phyloP scores from a whole-genome alignment of 2,888 invertebrate species.

The Didymodactylos carnosus region DNA sequence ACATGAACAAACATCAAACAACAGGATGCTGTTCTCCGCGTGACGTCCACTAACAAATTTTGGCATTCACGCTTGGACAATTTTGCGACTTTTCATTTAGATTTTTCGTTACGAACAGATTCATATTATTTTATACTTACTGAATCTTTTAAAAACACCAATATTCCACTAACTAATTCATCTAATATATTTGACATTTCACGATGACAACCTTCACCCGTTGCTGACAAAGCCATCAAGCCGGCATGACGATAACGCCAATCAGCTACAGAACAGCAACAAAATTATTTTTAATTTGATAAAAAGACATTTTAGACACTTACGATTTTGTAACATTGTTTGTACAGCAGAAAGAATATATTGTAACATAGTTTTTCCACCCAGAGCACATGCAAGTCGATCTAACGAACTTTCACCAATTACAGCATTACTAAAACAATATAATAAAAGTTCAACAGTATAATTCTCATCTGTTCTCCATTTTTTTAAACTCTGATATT shows the following conservation, averaged over 20 bases:
- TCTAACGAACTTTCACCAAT: conserved; percentile 90
- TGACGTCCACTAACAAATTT: no score
- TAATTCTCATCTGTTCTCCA: conserved; percentile 9
- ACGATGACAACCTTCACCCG: conserved; percentile 93
- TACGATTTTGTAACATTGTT: conserved; percentile 55
- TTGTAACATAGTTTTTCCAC: conserved; percentile 72
- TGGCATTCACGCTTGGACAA: no score
- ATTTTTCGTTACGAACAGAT: not conserved
- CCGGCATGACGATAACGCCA: conserved; percentile 62
- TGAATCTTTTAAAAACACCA: conserved; percentile 61
- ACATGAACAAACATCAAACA: no score
- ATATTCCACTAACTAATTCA: conserved; percentile 70
- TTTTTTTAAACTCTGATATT: not conserved
- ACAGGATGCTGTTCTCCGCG: no score
- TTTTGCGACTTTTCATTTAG: not conserved
- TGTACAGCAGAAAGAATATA: conserved; percentile 67
- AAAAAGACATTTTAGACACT: no score
- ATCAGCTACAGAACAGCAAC: conserved; percentile 28
- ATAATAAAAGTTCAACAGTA: conserved; percentile 15
- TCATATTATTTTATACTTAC: conserved; percentile 38
- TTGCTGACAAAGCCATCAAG: conserved; percentile 89
- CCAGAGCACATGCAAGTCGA: conserved; percentile 84
- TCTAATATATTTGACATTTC: conserved; percentile 89
- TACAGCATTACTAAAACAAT: conserved; percentile 49
- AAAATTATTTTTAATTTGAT: not conserved